These are phyloP conservation scores for Heterohyrax brucei DNA, from an alignment of 2,797 vertebrate species.

Conservation along the genomic window DNA sequence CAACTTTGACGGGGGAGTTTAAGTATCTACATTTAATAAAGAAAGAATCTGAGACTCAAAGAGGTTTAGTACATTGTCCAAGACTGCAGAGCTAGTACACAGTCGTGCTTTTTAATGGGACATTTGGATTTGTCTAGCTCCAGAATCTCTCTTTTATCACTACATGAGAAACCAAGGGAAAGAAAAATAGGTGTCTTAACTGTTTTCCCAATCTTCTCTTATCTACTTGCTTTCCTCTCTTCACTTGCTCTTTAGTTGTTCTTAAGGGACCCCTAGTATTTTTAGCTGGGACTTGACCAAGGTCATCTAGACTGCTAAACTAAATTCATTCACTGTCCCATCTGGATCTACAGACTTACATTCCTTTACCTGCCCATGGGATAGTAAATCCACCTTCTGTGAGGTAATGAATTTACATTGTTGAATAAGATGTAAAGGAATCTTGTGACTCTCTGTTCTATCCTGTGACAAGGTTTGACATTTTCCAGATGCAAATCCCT, in stretches of 20 bases:
- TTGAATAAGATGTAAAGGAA: no score
- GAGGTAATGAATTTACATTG: no score
- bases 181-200: not conserved
- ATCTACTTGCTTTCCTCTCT: not conserved
- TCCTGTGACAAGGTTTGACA: no score
- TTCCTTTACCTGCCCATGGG: no score
- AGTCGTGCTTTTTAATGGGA: not conserved
- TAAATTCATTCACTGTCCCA: no score
- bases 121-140: not conserved
- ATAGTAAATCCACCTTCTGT: no score
- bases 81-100: not conserved
- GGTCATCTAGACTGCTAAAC: no score
- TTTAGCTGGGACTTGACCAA: no score
- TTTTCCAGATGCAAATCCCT: no score
- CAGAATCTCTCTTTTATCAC: not conserved
- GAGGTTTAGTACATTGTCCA: not conserved
- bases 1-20: not conserved
- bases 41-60: not conserved
- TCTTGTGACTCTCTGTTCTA: no score
- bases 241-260: not conserved
- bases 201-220: not conserved
- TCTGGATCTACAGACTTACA: no score
- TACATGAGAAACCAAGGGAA: not conserved
- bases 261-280: not conserved
- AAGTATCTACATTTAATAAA: not conserved